A percentile compares a stretch with the other conserved stretches of the same genome.
These are phyloP conservation scores for Zygogramma bicolorata DNA, from an alignment of 2,888 invertebrate genomes.

Conservation along the genomic window DNA sequence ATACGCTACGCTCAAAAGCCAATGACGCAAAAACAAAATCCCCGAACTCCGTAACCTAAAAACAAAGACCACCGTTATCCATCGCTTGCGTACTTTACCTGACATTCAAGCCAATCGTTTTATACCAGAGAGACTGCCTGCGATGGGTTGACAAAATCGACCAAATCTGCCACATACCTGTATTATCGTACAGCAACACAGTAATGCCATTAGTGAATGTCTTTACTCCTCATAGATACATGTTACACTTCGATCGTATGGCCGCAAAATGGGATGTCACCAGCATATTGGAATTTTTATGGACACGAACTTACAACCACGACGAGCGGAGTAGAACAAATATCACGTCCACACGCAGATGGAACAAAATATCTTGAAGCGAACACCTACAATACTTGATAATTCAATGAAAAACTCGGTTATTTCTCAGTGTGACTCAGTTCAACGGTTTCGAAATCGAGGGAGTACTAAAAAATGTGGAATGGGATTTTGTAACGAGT, in stretches of 20 bases:
- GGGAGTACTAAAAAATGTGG: neutral
- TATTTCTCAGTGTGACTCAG: neutral
- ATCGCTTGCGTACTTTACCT: constrained; percentile 65
- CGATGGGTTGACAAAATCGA: constrained; percentile 54
- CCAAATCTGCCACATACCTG: constrained; percentile 64
- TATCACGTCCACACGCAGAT: neutral
- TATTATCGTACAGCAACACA: constrained; percentile 65
- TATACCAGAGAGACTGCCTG: constrained; percentile 59
- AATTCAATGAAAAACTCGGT: constrained; percentile 14
- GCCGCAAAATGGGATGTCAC: constrained; percentile 58
- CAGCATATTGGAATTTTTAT: constrained; percentile 42
- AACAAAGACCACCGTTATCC: constrained; percentile 54
- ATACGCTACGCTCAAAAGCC: constrained; percentile 51
- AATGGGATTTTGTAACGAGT: neutral
- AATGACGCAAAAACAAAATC: constrained; percentile 61
- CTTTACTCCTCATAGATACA: constrained; percentile 43
- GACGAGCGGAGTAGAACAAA: neutral
- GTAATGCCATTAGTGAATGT: constrained; percentile 64
- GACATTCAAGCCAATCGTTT: constrained; percentile 51
- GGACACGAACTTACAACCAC: neutral
- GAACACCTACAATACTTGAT: constrained; percentile 29
- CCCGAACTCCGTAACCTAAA: constrained; percentile 64
- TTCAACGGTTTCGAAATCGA: neutral
- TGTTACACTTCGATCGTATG: constrained; percentile 25
- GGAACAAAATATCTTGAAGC: neutral